Percentiles rank a stretch among this genome's conserved stretches.
These are phyloP conservation scores for Paratrypauchen microcephalus DNA, from an alignment of 2,797 vertebrate genomes.

Conservation along the genomic window DNA sequence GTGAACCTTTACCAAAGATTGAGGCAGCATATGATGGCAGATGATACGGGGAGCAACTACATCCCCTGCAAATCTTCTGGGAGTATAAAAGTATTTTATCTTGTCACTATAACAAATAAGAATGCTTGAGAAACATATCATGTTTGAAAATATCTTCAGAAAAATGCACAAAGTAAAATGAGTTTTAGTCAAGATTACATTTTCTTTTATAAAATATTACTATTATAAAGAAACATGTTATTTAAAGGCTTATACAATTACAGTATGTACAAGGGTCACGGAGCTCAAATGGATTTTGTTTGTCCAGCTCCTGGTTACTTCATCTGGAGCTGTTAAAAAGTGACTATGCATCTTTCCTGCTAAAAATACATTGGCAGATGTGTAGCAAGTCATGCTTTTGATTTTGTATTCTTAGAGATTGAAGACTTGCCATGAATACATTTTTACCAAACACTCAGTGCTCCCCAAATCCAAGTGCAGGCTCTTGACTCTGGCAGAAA, in stretches of 20 bases:
- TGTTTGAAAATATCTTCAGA: background rate
- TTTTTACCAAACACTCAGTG: background rate
- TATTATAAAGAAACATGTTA: background rate
- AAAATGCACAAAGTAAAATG: background rate
- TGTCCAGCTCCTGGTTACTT: background rate
- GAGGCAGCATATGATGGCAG: too few species aligned
- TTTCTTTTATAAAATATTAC: background rate
- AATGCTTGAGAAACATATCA: background rate
- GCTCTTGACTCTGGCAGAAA: slow-evolving; percentile 17
- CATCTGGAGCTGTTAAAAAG: slow-evolving; percentile 30
- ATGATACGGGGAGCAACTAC: too few species aligned
- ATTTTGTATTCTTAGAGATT: background rate
- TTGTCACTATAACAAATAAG: too few species aligned
- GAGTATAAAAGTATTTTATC: background rate
- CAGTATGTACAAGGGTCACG: slow-evolving; percentile 32
- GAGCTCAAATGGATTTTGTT: slow-evolving; percentile 14
- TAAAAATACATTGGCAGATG: slow-evolving; percentile 16
- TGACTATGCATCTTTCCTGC: slow-evolving; percentile 14
- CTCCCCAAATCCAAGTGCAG: slow-evolving; percentile 58
- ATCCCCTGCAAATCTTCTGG: too few species aligned
- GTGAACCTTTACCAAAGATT: too few species aligned
- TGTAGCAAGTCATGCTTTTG: background rate
- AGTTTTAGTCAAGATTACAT: background rate
- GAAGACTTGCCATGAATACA: background rate
- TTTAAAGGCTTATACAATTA: background rate